A percentile compares a stretch with the other conserved stretches of the same genome.
These are phyloP conservation scores for Tenrec ecaudatus DNA, from an alignment of 2,113 vertebrate genomes.

Conservation along the genomic window DNA sequence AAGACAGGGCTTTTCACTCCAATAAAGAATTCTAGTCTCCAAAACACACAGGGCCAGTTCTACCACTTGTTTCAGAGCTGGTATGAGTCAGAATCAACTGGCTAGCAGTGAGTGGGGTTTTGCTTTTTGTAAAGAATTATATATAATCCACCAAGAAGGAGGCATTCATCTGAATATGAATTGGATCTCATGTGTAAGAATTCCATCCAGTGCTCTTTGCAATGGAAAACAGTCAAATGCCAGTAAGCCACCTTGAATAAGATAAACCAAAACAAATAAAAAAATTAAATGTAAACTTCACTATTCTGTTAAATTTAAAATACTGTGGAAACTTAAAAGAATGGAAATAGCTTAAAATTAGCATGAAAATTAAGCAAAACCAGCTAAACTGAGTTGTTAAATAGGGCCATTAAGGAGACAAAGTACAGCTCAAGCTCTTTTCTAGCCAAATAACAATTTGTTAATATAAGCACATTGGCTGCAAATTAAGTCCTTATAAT, in stretches of 20 bases:
- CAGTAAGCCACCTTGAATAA: constrained; percentile 46
- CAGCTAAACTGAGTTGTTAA: constrained; percentile 75
- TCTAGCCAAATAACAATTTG: constrained; percentile 77
- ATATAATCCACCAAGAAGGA: neutral
- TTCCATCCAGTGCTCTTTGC: neutral
- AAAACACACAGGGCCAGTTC: too few species aligned
- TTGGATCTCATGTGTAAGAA: neutral
- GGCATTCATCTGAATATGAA: neutral
- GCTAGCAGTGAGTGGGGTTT: too few species aligned
- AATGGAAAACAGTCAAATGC: constrained; percentile 37
- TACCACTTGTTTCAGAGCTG: too few species aligned
- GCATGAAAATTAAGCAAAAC: constrained; percentile 80
- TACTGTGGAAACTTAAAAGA: constrained; percentile 74
- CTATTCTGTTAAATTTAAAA: constrained; percentile 74
- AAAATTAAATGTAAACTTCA: constrained; percentile 66
- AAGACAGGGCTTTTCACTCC: too few species aligned
- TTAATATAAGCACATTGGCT: constrained; percentile 78
- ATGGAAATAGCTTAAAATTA: constrained; percentile 71
- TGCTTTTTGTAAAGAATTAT: neutral
- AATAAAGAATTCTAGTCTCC: too few species aligned
- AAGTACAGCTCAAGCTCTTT: constrained; percentile 69
- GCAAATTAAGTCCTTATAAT: constrained; percentile 78
- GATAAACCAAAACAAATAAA: constrained; percentile 64
- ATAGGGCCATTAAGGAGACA: constrained; percentile 69
- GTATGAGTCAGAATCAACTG: too few species aligned